Base-by-base conservation (phyloP, 2,888 invertebrate genomes). In the Ophonus ardosiacus region DNA sequence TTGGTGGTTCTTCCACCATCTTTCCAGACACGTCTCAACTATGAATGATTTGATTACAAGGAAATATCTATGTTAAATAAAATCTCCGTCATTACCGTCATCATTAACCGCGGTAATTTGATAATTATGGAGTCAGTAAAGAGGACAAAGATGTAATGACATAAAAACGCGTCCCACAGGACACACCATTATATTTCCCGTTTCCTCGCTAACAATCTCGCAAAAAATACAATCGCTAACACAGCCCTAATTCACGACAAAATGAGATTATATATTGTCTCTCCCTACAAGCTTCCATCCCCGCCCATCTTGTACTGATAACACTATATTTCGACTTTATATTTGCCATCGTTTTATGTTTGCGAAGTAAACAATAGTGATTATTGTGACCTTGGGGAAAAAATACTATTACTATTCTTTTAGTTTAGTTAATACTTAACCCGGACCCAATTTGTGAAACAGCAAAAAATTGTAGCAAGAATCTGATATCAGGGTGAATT, bases 401-500 rank as follows among this genome's bases (percentile, higher is more conserved):
- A 15, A 68, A n/a, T 21, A 51, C 10, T 40, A 40, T 1, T 2
- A 6, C 15, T 7, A 18, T 10, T n/a, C 71, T 24, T 51, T 15
- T 56, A 21, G 57, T 71, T 40, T 24, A 71, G 71, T 71, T 82
- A 82, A 82, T 82, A 71, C 82, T 59, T 82, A 51, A 74, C 59
- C 59, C 57, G 74, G 43, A 13, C 43, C 43, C 13, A 51, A 80
- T 80, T 80, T 80, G 38, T 71, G 82, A 82, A 82, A 82, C 82
- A 82, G 82, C 74, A 82, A 71, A 82, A 81, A 82, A 68, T 74
- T 71, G 80, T 17, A 61, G 80, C 61, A 59, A 40, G 86, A 86
- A 86, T 87, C 86, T 76, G 85, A 81, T 86, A 86, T 86, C 87
- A 87, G 86, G 86, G 61, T 81, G 86, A 86, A 87, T 87, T 87